Evolutionary conservation across 2,113 vertebrate species (phyloP).

Genomic region (Bubo bubo): DNA sequence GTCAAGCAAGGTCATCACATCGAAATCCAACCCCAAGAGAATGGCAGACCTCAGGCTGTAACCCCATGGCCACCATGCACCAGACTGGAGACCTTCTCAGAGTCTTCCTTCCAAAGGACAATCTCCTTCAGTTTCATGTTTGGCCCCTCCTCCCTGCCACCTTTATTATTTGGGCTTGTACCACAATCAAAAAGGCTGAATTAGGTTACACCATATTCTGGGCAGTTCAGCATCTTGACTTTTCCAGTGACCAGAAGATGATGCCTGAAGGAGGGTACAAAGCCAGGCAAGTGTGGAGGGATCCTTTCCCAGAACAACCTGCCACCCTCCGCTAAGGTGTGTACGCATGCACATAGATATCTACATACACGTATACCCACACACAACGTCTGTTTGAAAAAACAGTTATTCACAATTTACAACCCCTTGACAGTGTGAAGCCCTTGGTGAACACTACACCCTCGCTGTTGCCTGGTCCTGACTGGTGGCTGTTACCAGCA

Average conservation of each 20-base stretch:
- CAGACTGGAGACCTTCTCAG: not conserved
- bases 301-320: not conserved
- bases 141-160: not conserved
- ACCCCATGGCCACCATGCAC: rapidly evolving
- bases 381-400: not conserved
- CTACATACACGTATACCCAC: too few relatives aligned
- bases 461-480: not conserved
- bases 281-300: not conserved
- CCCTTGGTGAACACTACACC: not conserved
- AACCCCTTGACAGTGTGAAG: not conserved
- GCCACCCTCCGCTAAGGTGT: not conserved
- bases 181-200: not conserved
- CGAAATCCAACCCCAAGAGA: not conserved
- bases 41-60: not conserved
- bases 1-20: not conserved
- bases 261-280: not conserved
- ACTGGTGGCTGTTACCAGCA: not conserved
- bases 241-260: not conserved
- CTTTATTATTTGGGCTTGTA: not conserved
- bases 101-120: not conserved
- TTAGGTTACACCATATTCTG: rapidly evolving
- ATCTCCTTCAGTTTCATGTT: not conserved
- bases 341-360: rapidly evolving
- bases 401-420: not conserved
- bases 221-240: not conserved